These are phyloP conservation scores for Sinocyclocheilus anophthalmus DNA, from an alignment of 2,113 vertebrate genomes.

Conservation along the genomic window DNA sequence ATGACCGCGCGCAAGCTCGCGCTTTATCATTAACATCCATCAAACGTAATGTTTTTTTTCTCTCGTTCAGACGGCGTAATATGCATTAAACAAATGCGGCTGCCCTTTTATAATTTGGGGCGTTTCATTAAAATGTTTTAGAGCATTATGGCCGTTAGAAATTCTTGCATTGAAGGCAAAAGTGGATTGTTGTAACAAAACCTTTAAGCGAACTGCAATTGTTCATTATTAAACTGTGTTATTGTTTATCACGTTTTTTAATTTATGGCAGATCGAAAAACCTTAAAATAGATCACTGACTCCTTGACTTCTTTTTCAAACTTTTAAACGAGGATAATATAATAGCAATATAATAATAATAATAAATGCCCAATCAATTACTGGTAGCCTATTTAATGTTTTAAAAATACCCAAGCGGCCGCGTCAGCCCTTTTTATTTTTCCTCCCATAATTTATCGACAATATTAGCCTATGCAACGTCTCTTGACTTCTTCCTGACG, in stretches of 20 bases:
- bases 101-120: neutral
- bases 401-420: neutral
- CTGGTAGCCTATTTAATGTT: neutral
- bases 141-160: neutral
- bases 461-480: neutral
- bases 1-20: conserved; percentile 4
- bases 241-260: neutral
- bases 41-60: conserved; percentile 4
- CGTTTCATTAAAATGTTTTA: neutral
- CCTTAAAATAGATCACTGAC: neutral
- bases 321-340: neutral
- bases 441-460: neutral
- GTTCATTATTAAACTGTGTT: conserved; percentile 4
- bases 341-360: neutral
- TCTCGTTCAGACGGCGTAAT: neutral
- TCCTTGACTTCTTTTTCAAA: neutral
- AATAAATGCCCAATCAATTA: neutral
- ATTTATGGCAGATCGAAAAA: neutral
- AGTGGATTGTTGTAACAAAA: neutral
- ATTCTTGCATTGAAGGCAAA: neutral
- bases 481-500: neutral
- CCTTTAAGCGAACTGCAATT: neutral
- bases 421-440: neutral
- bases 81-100: neutral
- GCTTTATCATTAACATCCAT: conserved; percentile 34